Base-by-base conservation (phyloP, 2,113 vertebrate genomes). In the Elephas maximus region DNA sequence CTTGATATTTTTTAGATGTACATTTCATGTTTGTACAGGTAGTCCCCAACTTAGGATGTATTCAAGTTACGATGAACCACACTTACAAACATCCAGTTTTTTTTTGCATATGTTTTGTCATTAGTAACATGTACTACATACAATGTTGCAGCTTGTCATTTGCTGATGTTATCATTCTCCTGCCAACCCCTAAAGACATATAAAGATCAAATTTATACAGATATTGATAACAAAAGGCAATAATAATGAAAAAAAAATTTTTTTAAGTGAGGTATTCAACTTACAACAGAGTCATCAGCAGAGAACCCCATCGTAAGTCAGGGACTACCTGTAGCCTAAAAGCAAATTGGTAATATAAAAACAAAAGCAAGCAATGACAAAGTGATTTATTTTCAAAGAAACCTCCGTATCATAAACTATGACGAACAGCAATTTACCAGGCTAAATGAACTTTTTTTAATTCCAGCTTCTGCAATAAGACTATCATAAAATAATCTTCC, bases 341-440 rank as follows among this genome's bases (percentile, higher is more conserved):
- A 63, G 21, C 37, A 97, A 93, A 95, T 2, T 74, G 41, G 53
- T 28, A 91, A 90, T 78, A 63, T 79, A 9, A 63, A 87, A 74
- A 37, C 71, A 73, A 74, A 94, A 88, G 53, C 45, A 97, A 97
- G 73, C 45, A 79, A 95, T 57, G 30, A 84, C 44, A 12, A 30
- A 89, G 53, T 88, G 57, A 80, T 85, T 89, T 91, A 23, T 89
- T 96, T 90, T 92, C 87, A 95, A 96, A 90, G 81, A 96, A 87
- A 84, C 30, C 7, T 95, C 60, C 69, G 8, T 53, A 81, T 83
- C 86, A 91, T 63, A 90, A 91, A 86, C 81, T 48, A 76, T 53
- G 71, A 88, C 62, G 95, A 95, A 30, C 30, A 76, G 8, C 9
- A 80, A 76, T 37, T 37, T 82, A 91, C 8, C 24, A 60, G 8